Conservation (phyloP, 1,140 invertebrate genomes). For the Aphidius ervi region DNA sequence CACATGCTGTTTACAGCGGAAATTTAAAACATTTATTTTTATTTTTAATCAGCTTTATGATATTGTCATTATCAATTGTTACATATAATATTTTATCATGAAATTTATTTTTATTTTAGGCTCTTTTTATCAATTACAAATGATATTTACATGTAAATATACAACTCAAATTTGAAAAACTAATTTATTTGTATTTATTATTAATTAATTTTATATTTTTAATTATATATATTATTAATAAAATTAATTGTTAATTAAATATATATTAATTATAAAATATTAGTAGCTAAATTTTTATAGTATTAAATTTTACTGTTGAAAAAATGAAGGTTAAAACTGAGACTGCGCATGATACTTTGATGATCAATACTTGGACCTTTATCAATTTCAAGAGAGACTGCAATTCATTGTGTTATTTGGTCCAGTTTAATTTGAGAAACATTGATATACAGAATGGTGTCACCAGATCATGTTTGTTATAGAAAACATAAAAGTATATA, state of each 20-base stretch:
- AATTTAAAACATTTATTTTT: not conserved
- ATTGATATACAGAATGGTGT: conserved; percentile 8
- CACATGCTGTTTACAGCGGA: not conserved
- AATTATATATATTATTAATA: too few species aligned
- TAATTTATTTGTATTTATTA: too few species aligned
- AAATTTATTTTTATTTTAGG: not conserved
- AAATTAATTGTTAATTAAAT: too few species aligned
- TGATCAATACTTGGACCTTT: conserved; percentile 42
- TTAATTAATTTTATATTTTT: too few species aligned
- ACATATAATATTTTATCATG: not conserved
- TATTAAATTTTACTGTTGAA: too few species aligned
- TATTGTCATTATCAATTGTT: too few species aligned
- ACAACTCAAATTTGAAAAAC: too few species aligned
- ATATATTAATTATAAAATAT: too few species aligned
- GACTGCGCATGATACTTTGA: conserved; percentile 37
- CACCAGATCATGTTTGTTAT: conserved; percentile 18
- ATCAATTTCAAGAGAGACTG: not conserved
- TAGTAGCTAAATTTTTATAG: too few species aligned
- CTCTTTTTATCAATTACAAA: not conserved
- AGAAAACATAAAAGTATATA: conserved; percentile 19
- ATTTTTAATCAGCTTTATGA: too few species aligned
- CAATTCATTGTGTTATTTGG: not conserved
- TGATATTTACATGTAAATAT: too few species aligned
- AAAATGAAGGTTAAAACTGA: conserved; percentile 19
- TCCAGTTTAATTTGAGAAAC: not conserved